phyloP scores from a whole-genome alignment of 1,140 invertebrate species.

The Mylabris phalerata region DNA sequence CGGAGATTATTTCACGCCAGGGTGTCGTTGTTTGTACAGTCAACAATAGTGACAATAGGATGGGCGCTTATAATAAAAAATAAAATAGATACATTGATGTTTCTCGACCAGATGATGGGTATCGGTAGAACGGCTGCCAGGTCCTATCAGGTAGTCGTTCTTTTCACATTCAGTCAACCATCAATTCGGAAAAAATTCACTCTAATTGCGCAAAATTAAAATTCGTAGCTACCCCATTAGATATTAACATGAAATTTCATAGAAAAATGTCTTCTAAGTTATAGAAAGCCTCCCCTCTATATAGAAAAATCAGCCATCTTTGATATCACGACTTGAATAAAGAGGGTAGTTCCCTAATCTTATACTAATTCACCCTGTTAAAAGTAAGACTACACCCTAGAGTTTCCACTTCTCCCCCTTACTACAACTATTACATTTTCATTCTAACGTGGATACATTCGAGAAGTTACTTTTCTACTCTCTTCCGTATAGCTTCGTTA shows the following conservation, averaged over 20 bases:
- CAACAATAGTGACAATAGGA: constrained; percentile 29
- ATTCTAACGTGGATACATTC: no score
- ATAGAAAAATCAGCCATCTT: constrained; percentile 30
- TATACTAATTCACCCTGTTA: constrained; percentile 36
- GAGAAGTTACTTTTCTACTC: not conserved
- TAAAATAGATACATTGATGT: not conserved
- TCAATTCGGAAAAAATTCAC: no score
- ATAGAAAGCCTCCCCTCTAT: no score
- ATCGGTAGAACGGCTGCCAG: not conserved
- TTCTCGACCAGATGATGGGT: not conserved
- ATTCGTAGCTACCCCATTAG: no score
- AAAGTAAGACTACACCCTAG: constrained; percentile 33
- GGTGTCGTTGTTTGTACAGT: constrained; percentile 32
- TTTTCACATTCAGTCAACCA: no score
- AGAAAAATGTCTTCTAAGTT: no score
- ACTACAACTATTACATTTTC: not conserved
- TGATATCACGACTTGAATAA: constrained; percentile 25
- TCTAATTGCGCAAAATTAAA: no score
- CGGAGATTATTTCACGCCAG: constrained; percentile 34
- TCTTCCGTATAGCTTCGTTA: not conserved
- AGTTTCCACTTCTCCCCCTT: not conserved
- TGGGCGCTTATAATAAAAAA: constrained; percentile 8
- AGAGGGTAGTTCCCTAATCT: constrained; percentile 34
- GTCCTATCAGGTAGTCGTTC: not conserved
- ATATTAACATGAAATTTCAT: no score